Percentiles rank a stretch among this genome's conserved stretches.
phyloP scores from a whole-genome alignment of 2,888 invertebrate species.

The Sinhomidia bicolor region DNA sequence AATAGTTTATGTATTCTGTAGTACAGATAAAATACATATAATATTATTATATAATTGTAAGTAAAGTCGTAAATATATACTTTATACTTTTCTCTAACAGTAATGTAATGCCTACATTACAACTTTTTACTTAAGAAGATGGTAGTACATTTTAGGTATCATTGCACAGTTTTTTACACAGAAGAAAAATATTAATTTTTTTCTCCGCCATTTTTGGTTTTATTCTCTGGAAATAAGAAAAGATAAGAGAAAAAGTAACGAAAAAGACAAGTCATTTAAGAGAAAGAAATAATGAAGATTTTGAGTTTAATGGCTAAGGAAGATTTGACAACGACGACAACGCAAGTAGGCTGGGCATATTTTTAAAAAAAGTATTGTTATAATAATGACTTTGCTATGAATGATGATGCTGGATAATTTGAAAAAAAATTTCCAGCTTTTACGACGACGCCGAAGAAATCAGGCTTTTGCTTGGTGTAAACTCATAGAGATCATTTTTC shows the following conservation, averaged over 20 bases:
- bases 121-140: background rate
- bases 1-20: background rate
- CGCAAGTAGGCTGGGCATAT: background rate
- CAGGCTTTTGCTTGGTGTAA: conserved; percentile 54
- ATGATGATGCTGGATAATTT: background rate
- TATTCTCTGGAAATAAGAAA: background rate
- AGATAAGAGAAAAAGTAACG: background rate
- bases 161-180: background rate
- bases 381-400: conserved; percentile 35
- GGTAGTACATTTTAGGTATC: background rate
- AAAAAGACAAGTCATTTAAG: background rate
- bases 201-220: background rate
- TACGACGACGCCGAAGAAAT: conserved; percentile 59
- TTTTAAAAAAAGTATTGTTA: background rate
- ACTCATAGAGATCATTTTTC: conserved; percentile 56
- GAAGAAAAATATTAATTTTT: background rate
- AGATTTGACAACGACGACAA: background rate
- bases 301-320: conserved; percentile 1
- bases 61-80: background rate
- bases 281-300: conserved; percentile 12
- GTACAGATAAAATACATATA: conserved; percentile 9
- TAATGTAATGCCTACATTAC: background rate
- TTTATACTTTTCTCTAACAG: background rate
- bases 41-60: background rate
- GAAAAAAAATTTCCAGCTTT: background rate